Evolutionary conservation across 2,113 vertebrate species (phyloP), one percentile per base, ranked within the genome.

Genomic region (Fregata magnificens): DNA sequence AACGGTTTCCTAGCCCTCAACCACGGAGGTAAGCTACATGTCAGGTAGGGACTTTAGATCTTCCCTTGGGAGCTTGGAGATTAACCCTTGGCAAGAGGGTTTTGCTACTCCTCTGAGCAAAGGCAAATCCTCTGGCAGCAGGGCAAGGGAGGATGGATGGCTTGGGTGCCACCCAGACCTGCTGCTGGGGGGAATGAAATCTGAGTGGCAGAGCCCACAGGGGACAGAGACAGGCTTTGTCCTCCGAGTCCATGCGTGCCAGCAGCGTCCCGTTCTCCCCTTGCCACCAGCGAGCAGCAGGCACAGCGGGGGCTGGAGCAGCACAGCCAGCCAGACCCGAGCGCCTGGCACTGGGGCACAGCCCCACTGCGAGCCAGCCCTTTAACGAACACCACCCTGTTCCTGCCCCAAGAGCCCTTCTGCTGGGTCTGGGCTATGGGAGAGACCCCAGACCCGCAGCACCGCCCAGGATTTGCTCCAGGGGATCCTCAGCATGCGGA

Each of bases 211-310:
- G 40, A 49, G 47, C 10, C 38, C 3, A 0, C 16, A 42, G 40
- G 52, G 14, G 20, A 56, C 88, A 73, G 38, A 63, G n/a, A 13
- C 53, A 69, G 26, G 55, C 89, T 79, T 38, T 70, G 50, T 52
- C 69, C 59, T 67, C 34, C 1, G 8, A 81, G 47, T 5, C 4
- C 4, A 6, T 0, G 1, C 2, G 1, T 47, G 38, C 81, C 6
- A 1, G 77, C 77, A 89, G 76, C 38, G 38, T 65, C 79, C 73
- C 6, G 1, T 52, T 47, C 61, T 16, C n/a, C 19, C 44, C 38
- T 56, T 16, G 55, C 77, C 49, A 11, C 49, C 58, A 14, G 45
- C 2, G 10, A 73, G 34, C 63, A 47, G 58, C 70, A 24, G 52
- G n/a, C n/a, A 34, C 34, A 47, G 49, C 5, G 2, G 6, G 38